Base-by-base conservation (phyloP, 2,797 vertebrate genomes). In the Salmo trutta region DNA sequence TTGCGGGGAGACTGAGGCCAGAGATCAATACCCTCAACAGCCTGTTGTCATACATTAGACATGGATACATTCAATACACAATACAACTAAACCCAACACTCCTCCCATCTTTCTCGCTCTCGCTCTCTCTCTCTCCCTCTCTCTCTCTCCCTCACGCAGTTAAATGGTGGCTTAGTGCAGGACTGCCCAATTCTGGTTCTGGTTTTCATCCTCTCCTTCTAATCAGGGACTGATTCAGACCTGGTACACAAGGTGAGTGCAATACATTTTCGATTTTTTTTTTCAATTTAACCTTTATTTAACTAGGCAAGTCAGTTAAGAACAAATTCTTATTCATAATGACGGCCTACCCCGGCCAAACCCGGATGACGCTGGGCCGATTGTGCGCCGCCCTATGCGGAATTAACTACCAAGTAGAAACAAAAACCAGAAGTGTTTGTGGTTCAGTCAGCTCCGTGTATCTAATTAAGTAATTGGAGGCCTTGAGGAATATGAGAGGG, bases 11-110 rank as follows among this genome's bases (percentile, higher is more conserved):
- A 12, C 36, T 47, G 19, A 36, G 68, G 16, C 7, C 19, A 70
- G 33, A 64, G 79, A 74, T 81, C 75, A 66, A 83, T 84, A 64
- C 69, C 74, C 77, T 72, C 51, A 52, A 10, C 64, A 64, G 64
- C 56, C 67, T 71, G 75, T 68, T 79, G 66, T 73, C 65, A 71
- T 79, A 76, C 83, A 79, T 81, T 77, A 82, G 62, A 77, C 69
- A 73, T 47, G 73, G 82, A 77, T 76, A 77, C 15, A 75, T 21
- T 69, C 36, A 56, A 19, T 36, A 67, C 65, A 67, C 65, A 31
- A 67, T 33, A 67, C 27, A 67, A 10, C 12, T 33, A 67, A 16
- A 67, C 27, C 24, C 64, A 67, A 14, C 70, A 27, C n/a, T 52
- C 21, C 3, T 36, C 0, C 54, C 10, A n/a, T n/a, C 29, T 14